These are phyloP conservation scores for Zosterops hypoxanthus DNA, from an alignment of 2,113 vertebrate species.

Conservation along the genomic window DNA sequence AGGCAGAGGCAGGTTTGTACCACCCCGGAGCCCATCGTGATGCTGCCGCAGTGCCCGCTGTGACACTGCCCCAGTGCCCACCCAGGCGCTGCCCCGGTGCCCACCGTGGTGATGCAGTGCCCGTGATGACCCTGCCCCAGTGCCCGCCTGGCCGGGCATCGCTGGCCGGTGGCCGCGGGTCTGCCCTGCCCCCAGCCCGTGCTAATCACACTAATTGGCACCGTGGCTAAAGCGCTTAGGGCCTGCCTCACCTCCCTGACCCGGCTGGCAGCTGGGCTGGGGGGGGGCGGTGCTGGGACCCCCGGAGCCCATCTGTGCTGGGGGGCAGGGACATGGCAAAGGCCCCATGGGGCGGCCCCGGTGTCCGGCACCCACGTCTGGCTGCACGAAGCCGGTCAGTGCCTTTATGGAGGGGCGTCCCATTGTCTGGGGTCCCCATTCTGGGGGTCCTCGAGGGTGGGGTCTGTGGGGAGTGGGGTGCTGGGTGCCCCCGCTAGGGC, in stretches of 20 bases:
- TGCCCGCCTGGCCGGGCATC: neutral
- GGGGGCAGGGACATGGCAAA: neutral
- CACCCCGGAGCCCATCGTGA: neutral
- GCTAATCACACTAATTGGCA: slow-evolving; percentile 57
- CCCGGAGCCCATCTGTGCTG: slow-evolving; percentile 40
- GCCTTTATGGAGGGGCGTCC: neutral
- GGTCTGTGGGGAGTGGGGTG: neutral
- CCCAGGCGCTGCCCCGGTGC: neutral
- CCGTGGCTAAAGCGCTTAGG: slow-evolving; percentile 66
- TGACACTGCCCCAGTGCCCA: neutral
- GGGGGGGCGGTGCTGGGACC: neutral
- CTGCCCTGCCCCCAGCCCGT: slow-evolving; percentile 1
- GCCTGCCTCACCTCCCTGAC: slow-evolving; percentile 34
- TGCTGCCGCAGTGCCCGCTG: neutral
- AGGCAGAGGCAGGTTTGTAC: neutral
- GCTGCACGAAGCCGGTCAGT: accelerated
- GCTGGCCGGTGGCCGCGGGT: neutral
- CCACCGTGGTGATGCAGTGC: neutral
- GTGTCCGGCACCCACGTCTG: accelerated
- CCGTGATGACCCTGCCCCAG: neutral
- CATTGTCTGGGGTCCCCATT: neutral
- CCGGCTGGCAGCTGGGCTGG: slow-evolving; percentile 46
- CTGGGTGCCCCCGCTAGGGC: neutral
- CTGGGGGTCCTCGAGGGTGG: accelerated
- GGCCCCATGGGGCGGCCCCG: accelerated